Base-by-base conservation (phyloP, 2,888 invertebrate species). In the Lasioglossum malachurum region DNA sequence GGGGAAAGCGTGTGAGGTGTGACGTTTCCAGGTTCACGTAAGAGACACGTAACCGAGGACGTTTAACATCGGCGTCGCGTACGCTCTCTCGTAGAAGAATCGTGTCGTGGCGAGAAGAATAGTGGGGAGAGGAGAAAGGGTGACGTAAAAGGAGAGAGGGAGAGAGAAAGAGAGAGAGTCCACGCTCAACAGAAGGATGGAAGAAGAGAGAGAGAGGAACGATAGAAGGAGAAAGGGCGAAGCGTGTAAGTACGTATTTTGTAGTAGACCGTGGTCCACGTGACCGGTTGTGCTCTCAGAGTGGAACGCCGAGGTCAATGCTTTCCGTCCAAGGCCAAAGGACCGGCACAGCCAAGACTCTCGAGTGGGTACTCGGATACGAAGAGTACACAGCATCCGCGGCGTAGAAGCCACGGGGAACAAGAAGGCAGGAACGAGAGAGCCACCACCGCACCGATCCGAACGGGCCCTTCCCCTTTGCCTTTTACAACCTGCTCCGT, bases 311-410 rank as follows among this genome's bases (percentile, higher is more conserved):
- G 94, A 94, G 94, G 94, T 94, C 94, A 94, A 94, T 92, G 94
- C 91, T 94, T 94, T 91, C 93, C 91, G 91, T 93, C 93, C 93
- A 94, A 94, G 94, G 94, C 93, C 93, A 94, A 94, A 92, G 93
- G 92, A 93, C 92, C 90, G 90, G 89, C 81, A 91, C 89, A 89
- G 80, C 83, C 90, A 84, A 90, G 72, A 80, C 53, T 53, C 89
- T 90, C 90, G 91, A 91, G 91, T 83, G 90, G 90, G 87, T 90
- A 91, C 91, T 91, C 88, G 90, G 85, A 91, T 91, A 88, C 88
- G 87, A 86, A 85, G 90, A 91, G 91, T 91, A 87, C 88, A 86
- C 89, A 82, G 86, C 91, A 87, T 91, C 87, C 89, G 80, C 83
- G 84, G 80, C 84, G 83, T 85, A 46, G 85, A 73, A 84, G 82